phyloP scores from a whole-genome alignment of 2,113 vertebrate species.

The Nyctereutes procyonoides region DNA sequence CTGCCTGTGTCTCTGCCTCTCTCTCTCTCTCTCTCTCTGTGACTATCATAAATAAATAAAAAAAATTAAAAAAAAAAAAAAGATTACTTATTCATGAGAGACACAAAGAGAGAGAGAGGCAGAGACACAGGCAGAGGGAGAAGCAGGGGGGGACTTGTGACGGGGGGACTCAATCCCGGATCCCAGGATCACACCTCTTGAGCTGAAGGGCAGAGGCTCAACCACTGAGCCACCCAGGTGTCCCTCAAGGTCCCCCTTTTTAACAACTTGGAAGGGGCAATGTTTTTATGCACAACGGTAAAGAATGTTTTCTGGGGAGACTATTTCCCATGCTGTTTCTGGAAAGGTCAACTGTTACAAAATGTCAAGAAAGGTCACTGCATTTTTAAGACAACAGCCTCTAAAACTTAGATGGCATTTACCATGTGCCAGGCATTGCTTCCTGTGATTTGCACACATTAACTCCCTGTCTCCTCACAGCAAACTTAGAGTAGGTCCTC shows the following conservation, averaged over 20 bases:
- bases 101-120: no score
- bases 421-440: neutral
- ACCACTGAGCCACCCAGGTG: no score
- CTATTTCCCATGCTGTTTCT: neutral
- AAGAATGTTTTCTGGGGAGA: neutral
- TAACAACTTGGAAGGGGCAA: neutral
- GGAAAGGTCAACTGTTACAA: neutral
- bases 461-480: neutral
- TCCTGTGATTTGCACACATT: neutral
- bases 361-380: neutral
- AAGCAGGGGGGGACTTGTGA: no score
- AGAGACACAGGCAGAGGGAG: no score
- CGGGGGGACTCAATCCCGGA: no score
- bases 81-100: no score
- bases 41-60: no score
- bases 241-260: neutral
- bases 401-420: neutral
- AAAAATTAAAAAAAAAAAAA: no score
- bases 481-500: neutral
- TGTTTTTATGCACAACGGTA: neutral
- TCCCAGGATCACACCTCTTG: no score
- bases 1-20: no score
- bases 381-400: neutral
- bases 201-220: no score
- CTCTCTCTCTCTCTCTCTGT: no score